These are phyloP conservation scores for Polyommatus iphigenia DNA, from an alignment of 2,888 invertebrate genomes.

Conservation along the genomic window DNA sequence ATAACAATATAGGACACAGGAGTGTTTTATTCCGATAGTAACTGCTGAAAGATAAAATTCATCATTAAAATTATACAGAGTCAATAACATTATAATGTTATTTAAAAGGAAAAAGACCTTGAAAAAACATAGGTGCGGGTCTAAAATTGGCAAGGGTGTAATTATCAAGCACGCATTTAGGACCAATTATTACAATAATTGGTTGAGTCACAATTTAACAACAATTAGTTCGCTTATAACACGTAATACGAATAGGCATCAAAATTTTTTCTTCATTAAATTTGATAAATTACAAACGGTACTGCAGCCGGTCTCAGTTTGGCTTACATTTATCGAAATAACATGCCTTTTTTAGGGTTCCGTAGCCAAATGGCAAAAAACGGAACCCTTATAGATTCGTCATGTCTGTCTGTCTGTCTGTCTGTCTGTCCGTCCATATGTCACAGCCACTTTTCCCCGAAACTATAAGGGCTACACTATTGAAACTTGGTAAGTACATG, in stretches of 20 bases:
- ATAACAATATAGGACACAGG: no score
- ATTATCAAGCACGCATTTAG: not conserved
- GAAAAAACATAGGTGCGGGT: conserved; percentile 3
- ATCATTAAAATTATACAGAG: not conserved
- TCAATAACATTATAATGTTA: not conserved
- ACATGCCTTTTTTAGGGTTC: not conserved
- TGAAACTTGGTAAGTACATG: no score
- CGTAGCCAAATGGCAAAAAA: no score
- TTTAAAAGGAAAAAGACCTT: not conserved
- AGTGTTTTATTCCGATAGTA: no score
- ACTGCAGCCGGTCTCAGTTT: not conserved
- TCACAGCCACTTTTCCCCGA: no score
- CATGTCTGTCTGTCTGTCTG: no score
- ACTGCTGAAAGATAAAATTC: not conserved
- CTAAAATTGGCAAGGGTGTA: conserved; percentile 19
- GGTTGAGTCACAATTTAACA: not conserved
- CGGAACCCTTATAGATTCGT: no score
- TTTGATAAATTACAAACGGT: no score
- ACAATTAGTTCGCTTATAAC: not conserved
- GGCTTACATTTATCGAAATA: not conserved
- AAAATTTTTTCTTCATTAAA: no score
- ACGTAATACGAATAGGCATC: not conserved
- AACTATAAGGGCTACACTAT: no score
- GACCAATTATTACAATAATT: conserved; percentile 4
- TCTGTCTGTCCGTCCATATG: no score